Percentiles rank a stretch among this genome's conserved stretches.
Evolutionary conservation across 2,797 vertebrate genomes (phyloP).

Genomic region (Catostomus latipinnis): DNA sequence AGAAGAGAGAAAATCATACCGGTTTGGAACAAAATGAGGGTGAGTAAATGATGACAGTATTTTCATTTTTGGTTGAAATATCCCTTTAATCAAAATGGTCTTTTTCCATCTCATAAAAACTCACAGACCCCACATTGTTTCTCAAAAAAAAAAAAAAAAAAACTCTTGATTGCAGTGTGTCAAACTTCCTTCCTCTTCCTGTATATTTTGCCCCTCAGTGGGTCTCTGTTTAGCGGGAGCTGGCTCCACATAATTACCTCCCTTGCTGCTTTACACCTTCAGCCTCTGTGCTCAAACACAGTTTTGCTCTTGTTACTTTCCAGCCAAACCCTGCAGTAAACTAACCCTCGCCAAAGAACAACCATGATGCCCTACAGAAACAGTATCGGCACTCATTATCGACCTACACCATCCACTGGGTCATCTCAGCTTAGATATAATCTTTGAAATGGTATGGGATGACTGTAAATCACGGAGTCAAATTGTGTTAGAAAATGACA

Average conservation of each 20-base stretch:
- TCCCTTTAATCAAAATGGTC: slow-evolving; percentile 4
- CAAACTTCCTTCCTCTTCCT: slow-evolving; percentile 29
- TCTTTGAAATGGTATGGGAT: slow-evolving; percentile 7
- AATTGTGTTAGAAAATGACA: slow-evolving; percentile 6
- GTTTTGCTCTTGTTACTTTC: slow-evolving; percentile 43
- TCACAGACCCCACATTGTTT: slow-evolving; percentile 32
- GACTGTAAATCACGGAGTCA: not conserved
- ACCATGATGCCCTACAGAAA: slow-evolving; percentile 12
- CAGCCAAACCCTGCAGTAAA: slow-evolving; percentile 24
- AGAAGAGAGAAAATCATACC: too few species aligned
- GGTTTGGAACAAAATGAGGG: too few species aligned
- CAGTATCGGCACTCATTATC: slow-evolving; percentile 24
- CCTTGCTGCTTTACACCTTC: slow-evolving; percentile 48
- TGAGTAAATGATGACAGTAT: too few species aligned
- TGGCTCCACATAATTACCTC: slow-evolving; percentile 44
- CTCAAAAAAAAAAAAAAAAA: slow-evolving; percentile 2
- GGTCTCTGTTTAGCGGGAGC: slow-evolving; percentile 44
- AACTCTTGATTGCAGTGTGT: slow-evolving; percentile 24
- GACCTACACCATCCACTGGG: slow-evolving; percentile 1
- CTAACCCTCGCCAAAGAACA: slow-evolving; percentile 16
- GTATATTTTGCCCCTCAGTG: slow-evolving; percentile 33
- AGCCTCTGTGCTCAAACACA: slow-evolving; percentile 44
- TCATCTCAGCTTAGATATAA: slow-evolving; percentile 4
- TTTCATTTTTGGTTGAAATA: too few species aligned
- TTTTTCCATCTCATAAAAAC: slow-evolving; percentile 30